Percentiles rank a stretch among this genome's conserved stretches.
Conservation (phyloP, 2,113 vertebrate species). For the Clinocottus analis region DNA sequence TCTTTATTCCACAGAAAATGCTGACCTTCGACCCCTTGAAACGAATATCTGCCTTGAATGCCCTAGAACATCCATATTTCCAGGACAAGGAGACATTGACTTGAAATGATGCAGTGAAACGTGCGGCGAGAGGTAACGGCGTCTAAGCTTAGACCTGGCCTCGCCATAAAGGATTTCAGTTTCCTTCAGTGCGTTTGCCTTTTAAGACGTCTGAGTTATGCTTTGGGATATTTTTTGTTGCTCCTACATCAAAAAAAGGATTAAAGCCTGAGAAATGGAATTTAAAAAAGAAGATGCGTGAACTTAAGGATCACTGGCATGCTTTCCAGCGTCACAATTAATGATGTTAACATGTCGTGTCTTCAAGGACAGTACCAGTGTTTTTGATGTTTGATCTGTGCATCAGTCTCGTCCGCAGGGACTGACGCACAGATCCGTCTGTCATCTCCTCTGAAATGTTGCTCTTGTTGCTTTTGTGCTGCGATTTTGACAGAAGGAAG, state of each 20-base stretch:
- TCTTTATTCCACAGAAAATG: conserved; percentile 84
- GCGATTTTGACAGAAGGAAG: conserved; percentile 15
- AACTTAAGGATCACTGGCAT: conserved; percentile 39
- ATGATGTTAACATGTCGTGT: conserved; percentile 36
- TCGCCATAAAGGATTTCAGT: conserved; percentile 35
- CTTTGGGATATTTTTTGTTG: conserved; percentile 53
- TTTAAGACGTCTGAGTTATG: conserved; percentile 29
- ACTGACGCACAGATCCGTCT: conserved; percentile 22
- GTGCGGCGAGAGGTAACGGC: conserved; percentile 37
- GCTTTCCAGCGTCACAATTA: conserved; percentile 53
- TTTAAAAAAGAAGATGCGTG: conserved; percentile 40
- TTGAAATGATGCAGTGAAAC: conserved; percentile 48
- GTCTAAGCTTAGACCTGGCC: conserved; percentile 44
- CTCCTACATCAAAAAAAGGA: conserved; percentile 44
- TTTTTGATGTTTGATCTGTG: conserved; percentile 50
- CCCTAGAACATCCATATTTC: conserved; percentile 86
- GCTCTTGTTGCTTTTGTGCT: conserved; percentile 33
- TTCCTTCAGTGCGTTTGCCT: conserved; percentile 42
- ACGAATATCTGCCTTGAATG: conserved; percentile 87
- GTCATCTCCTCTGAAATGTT: conserved; percentile 32
- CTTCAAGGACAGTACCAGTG: conserved; percentile 61
- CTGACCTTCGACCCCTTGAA: conserved; percentile 89
- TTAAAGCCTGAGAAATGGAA: conserved; percentile 37
- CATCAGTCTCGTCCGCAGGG: conserved; percentile 21
- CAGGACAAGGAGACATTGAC: conserved; percentile 65